Percentiles rank a stretch among this genome's conserved stretches.
Conservation (phyloP, 2,888 invertebrate species). For the Gandaritis pyraliata region DNA sequence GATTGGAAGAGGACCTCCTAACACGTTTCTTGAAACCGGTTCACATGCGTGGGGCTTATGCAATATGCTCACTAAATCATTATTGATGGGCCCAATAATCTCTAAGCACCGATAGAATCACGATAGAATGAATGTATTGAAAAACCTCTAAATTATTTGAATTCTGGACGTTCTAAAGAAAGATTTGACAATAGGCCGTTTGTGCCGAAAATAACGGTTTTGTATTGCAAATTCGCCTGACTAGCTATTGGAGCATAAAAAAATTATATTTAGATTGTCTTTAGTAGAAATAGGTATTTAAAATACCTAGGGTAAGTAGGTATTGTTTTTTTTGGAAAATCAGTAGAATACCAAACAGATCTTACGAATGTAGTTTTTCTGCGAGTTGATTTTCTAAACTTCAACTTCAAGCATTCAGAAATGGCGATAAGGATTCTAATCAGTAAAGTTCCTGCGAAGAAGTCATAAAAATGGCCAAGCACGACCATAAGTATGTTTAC, state of each 20-base stretch:
- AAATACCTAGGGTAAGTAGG: too few relatives aligned
- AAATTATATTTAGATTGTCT: not conserved
- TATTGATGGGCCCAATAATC: constrained; percentile 51
- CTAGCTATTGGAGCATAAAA: constrained; percentile 10
- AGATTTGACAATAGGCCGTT: constrained; percentile 15
- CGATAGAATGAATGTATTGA: constrained; percentile 8
- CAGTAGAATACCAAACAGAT: too few relatives aligned
- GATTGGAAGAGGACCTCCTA: constrained; percentile 73
- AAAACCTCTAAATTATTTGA: constrained; percentile 18
- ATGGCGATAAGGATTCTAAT: constrained; percentile 1
- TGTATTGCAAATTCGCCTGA: constrained; percentile 20
- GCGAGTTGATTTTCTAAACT: not conserved
- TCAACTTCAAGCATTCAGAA: not conserved
- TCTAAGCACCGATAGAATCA: constrained; percentile 5
- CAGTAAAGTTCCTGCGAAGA: not conserved
- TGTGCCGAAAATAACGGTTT: constrained; percentile 20
- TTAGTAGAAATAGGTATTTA: too few relatives aligned
- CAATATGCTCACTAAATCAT: constrained; percentile 64
- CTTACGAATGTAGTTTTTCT: not conserved
- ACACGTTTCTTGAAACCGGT: constrained; percentile 82
- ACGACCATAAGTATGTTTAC: not conserved
- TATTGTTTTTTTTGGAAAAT: not conserved
- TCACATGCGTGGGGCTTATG: constrained; percentile 74
- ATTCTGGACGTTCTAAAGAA: not conserved
- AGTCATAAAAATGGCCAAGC: constrained; percentile 6